phyloP scores from a whole-genome alignment of 2,113 vertebrate genomes.

The Neotoma lepida region DNA sequence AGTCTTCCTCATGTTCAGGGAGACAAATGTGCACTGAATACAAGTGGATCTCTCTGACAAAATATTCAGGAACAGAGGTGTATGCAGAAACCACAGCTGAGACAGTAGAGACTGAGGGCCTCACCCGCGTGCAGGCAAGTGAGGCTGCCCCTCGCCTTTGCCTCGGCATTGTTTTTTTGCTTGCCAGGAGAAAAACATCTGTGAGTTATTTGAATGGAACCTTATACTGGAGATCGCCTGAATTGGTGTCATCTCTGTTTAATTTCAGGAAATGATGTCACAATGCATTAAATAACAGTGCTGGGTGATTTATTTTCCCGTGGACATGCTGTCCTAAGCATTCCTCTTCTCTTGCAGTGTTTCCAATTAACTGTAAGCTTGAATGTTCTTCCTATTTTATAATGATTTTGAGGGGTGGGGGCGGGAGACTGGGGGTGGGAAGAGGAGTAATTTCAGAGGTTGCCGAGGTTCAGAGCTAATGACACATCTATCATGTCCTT shows the following conservation, averaged over 20 bases:
- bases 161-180: slow-evolving; percentile 84
- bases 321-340: slow-evolving; percentile 86
- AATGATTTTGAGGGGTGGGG: slow-evolving; percentile 66
- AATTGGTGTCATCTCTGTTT: slow-evolving; percentile 89
- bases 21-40: slow-evolving; percentile 22
- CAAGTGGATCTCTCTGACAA: background rate
- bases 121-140: accelerated
- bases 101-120: background rate
- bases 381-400: slow-evolving; percentile 76
- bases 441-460: slow-evolving; percentile 85
- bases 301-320: slow-evolving; percentile 85
- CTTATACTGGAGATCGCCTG: slow-evolving; percentile 82
- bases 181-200: slow-evolving; percentile 91
- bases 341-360: slow-evolving; percentile 82
- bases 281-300: slow-evolving; percentile 86
- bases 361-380: slow-evolving; percentile 86
- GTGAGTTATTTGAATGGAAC: slow-evolving; percentile 90
- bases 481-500: slow-evolving; percentile 93
- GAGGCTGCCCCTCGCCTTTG: slow-evolving; percentile 58
- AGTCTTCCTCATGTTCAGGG: background rate
- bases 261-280: slow-evolving; percentile 91
- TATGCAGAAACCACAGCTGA: slow-evolving; percentile 24
- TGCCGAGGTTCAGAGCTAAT: slow-evolving; percentile 89
- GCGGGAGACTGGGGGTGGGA: slow-evolving; percentile 15
- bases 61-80: background rate